Conservation (phyloP, 2,113 vertebrate genomes). For the Tapirus terrestris region DNA sequence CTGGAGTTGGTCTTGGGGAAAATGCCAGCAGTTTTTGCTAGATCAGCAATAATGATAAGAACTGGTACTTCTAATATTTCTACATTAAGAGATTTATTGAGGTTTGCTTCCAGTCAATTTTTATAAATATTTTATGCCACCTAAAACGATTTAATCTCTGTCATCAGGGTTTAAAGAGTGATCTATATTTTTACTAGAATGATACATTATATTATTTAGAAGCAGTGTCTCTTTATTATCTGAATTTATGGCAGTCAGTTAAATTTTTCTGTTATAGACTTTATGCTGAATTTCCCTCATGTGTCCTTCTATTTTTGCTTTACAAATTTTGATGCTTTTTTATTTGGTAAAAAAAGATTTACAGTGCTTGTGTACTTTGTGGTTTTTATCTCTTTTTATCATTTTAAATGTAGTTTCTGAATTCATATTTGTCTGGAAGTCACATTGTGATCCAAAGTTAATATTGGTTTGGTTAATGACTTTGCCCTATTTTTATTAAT, state of each 20-base stretch:
- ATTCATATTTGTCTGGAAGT: not conserved
- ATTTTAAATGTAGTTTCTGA: slow-evolving; percentile 4
- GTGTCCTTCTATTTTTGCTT: not conserved
- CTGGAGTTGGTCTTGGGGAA: not conserved
- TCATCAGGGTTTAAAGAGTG: not conserved
- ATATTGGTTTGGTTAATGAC: not conserved
- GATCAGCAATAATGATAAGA: slow-evolving; percentile 15
- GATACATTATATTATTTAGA: not conserved
- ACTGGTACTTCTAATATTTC: not conserved
- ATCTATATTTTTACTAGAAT: slow-evolving; percentile 2
- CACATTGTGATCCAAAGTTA: not conserved
- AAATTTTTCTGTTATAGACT: not conserved
- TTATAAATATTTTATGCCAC: slow-evolving; percentile 51
- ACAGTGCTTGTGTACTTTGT: not conserved
- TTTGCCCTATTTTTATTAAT: not conserved
- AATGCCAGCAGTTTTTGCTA: not conserved
- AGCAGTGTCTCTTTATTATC: not conserved
- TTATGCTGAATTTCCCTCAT: slow-evolving; percentile 33
- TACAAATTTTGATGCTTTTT: slow-evolving; percentile 30
- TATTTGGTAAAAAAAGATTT: slow-evolving; percentile 24
- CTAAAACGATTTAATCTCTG: slow-evolving; percentile 56
- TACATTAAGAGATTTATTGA: slow-evolving; percentile 22
- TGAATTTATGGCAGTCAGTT: slow-evolving; percentile 7
- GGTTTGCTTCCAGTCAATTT: slow-evolving; percentile 12
- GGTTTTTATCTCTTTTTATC: not conserved